Evolutionary conservation across 2,797 vertebrate genomes (phyloP), one percentile per base, ranked within the genome.

Genomic region (Arvicola amphibius): DNA sequence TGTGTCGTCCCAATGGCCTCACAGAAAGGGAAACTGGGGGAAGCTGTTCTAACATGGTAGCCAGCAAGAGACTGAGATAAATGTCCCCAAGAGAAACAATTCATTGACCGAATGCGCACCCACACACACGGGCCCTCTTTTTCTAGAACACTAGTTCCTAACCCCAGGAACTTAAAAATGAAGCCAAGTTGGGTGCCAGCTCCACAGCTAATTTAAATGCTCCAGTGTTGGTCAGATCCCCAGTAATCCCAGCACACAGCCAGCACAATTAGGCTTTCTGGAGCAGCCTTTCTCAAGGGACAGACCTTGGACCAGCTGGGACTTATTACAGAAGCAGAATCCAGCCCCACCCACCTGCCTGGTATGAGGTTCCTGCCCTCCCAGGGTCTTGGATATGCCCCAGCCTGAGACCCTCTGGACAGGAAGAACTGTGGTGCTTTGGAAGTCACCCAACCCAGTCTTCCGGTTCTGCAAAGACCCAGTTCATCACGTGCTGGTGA

Each of bases 11-110:
- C 63, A 29, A 80, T 13, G 32, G 29, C 95, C 37, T 48, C 63
- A 25, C 37, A 73, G 91, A 61, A 86, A 46, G 81, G 63, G 87
- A 96, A 88, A 95, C 65, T 61, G 89, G 96, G 92, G 9, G 71
- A 80, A 32, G 67, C 51, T 61, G 25, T 88, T 25, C 73, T 29
- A 87, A 56, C 74, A 78, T 65, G 67, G 83, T 21, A 71, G 81
- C 69, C 23, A 23, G 27, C 10, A 63, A 77, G 88, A 78, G 48
- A 43, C 78, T 51, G 48, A 59, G 69, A 65, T 51, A n/a, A 61
- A 37, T 63, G 40, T 88, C 78, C 81, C 87, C 90, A 53, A 61
- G 63, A 48, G 69, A 92, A 73, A 67, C 13, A 40, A 76, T 34
- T 43, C 25, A 37, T 74, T 46, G 77, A 88, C 37, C 81, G 63